phyloP scores from a whole-genome alignment of 2,113 vertebrate species.

The Mobula birostris region DNA sequence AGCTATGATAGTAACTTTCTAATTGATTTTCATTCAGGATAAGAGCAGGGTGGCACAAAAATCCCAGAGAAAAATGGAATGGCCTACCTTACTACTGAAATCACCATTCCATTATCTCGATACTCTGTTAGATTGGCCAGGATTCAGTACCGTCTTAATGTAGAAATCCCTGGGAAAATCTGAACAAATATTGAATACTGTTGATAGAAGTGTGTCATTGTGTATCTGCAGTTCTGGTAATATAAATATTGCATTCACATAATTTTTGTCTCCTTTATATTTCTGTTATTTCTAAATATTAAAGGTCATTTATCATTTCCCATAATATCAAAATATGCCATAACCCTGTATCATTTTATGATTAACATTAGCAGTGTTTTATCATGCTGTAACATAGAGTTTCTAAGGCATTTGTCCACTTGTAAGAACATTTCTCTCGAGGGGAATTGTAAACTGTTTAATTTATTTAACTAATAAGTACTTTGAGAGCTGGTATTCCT shows the following conservation, averaged over 20 bases:
- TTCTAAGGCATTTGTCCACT: no score
- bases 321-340: not conserved
- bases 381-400: not conserved
- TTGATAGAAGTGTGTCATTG: not conserved
- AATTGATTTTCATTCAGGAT: not conserved
- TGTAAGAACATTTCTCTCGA: not conserved
- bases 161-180: not conserved
- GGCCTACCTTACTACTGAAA: not conserved
- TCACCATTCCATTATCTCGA: not conserved
- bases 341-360: not conserved
- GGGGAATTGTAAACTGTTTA: not conserved
- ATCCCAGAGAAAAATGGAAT: not conserved
- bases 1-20: not conserved
- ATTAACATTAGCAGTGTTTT: not conserved
- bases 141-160: not conserved
- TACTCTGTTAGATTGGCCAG: not conserved
- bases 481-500: not conserved
- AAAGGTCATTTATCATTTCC: not conserved
- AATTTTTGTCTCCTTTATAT: not conserved
- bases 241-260: not conserved
- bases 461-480: not conserved
- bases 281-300: not conserved
- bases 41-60: not conserved
- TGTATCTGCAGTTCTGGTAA: not conserved
- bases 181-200: not conserved